Evolutionary conservation across 1,140 invertebrate genomes (phyloP).

Genomic region (Drosophila parabipectinata): DNA sequence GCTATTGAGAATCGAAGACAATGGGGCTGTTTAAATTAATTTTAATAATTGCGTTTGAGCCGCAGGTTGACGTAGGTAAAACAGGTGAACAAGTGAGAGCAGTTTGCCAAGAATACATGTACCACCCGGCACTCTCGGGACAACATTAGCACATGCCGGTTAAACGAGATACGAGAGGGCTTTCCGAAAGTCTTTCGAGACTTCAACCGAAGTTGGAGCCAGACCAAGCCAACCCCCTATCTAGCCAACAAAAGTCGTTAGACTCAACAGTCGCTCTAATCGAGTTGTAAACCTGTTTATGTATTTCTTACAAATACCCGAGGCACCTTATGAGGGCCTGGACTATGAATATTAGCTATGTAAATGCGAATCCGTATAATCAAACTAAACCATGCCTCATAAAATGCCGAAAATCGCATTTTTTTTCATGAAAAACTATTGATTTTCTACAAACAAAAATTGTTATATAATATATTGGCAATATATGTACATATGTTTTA

Average conservation of each 20-base stretch:
- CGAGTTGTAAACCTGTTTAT: conserved; percentile 52
- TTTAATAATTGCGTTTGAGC: conserved; percentile 67
- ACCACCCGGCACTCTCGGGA: conserved; percentile 40
- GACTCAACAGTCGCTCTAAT: conserved; percentile 36
- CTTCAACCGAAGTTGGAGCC: conserved; percentile 9
- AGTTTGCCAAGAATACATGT: conserved; percentile 32
- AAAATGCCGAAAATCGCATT: no score
- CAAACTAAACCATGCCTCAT: background rate
- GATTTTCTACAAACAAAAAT: no score
- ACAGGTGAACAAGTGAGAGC: conserved; percentile 10
- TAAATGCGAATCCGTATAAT: background rate
- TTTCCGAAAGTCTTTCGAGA: conserved; percentile 15
- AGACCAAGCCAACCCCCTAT: conserved; percentile 38
- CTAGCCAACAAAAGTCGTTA: conserved; percentile 15
- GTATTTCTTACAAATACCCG: conserved; percentile 26
- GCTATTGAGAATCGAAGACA: conserved; percentile 63
- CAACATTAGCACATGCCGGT: conserved; percentile 58
- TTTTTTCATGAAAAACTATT: no score
- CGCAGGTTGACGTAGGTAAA: conserved; percentile 51
- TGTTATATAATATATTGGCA: no score
- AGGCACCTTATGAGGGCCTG: background rate
- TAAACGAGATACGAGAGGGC: conserved; percentile 51
- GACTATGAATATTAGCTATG: background rate
- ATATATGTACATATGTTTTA: no score
- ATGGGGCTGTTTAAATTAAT: conserved; percentile 29